phyloP scores from a whole-genome alignment of 2,797 vertebrate species.

The Oophaga sylvatica region DNA sequence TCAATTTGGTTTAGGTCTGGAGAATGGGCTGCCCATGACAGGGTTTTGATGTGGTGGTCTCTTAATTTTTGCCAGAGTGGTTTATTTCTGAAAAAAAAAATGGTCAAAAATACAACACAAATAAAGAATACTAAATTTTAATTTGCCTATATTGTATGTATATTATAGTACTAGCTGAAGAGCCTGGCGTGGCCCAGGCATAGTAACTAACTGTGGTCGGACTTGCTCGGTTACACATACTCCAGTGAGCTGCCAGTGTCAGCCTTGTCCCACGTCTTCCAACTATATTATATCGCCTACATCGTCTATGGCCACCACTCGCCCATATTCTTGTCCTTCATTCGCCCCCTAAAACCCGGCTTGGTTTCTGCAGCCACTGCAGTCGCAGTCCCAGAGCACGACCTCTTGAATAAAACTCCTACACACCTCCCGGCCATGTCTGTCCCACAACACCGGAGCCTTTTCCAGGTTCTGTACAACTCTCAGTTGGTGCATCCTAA shows the following conservation, averaged over 20 bases:
- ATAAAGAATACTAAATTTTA: neutral
- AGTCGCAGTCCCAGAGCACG: conserved; percentile 58
- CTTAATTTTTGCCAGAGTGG: no score
- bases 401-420: conserved; percentile 49
- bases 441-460: neutral
- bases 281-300: neutral
- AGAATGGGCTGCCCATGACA: no score
- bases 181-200: no score
- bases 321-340: conserved; percentile 76
- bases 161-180: no score
- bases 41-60: no score
- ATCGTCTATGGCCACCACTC: conserved; percentile 31
- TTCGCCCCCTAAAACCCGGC: conserved; percentile 72
- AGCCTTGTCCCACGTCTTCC: neutral
- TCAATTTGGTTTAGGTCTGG: no score
- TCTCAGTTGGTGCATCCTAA: neutral
- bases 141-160: neutral
- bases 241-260: neutral
- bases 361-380: conserved; percentile 57
- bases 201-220: no score
- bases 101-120: neutral
- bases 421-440: conserved; percentile 47
- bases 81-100: neutral
- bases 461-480: conserved; percentile 44
- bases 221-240: no score